Percentiles rank a stretch among this genome's conserved stretches.
These are phyloP conservation scores for Goniozus legneri DNA, from an alignment of 1,140 invertebrate genomes.

Conservation along the genomic window DNA sequence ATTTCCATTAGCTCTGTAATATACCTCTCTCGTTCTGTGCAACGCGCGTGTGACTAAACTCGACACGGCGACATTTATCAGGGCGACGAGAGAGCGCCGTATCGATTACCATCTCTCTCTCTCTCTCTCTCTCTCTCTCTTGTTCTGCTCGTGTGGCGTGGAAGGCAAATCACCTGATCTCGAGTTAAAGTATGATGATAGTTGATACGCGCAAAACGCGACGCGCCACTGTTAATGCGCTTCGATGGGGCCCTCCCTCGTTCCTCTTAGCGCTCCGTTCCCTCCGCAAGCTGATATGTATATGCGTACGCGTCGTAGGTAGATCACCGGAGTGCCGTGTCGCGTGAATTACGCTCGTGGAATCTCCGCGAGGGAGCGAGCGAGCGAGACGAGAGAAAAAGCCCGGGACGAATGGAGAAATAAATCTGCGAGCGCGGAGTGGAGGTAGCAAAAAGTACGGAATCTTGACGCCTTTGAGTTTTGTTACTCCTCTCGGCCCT, in stretches of 20 bases:
- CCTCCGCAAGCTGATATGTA: too few relatives aligned
- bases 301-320: background rate
- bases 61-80: constrained; percentile 32
- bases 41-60: constrained; percentile 27
- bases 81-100: constrained; percentile 34
- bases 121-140: background rate
- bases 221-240: constrained; percentile 43
- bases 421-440: constrained; percentile 31
- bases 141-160: constrained; percentile 20
- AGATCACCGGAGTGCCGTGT: background rate
- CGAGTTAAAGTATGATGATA: constrained; percentile 52
- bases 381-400: constrained; percentile 20
- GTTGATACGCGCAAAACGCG: constrained; percentile 45
- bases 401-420: constrained; percentile 33
- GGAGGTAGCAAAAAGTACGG: constrained; percentile 14
- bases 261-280: background rate
- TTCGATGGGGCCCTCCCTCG: constrained; percentile 16
- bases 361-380: too few relatives aligned
- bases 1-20: too few relatives aligned
- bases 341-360: background rate
- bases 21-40: too few relatives aligned
- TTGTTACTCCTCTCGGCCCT: background rate
- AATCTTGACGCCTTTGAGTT: background rate
- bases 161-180: constrained; percentile 46
- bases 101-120: constrained; percentile 38